phyloP scores from a whole-genome alignment of 2,113 vertebrate species.

The Planiliza haematocheilus region DNA sequence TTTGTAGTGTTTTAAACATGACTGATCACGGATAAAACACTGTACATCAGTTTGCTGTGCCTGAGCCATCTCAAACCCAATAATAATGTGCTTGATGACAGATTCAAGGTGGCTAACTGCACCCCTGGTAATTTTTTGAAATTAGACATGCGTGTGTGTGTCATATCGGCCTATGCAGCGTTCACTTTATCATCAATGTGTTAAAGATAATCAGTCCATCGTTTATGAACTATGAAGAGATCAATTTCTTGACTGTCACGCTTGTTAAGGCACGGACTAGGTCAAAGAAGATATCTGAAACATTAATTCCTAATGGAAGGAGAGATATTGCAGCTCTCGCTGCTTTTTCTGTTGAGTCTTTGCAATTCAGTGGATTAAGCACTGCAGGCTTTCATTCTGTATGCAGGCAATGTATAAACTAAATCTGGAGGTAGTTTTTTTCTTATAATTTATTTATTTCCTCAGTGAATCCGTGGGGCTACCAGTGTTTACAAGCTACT shows the following conservation, averaged over 20 bases:
- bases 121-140: slow-evolving; percentile 40
- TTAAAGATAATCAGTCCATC: slow-evolving; percentile 45
- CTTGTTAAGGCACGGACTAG: slow-evolving; percentile 43
- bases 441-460: slow-evolving; percentile 34
- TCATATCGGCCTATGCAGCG: not conserved
- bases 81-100: slow-evolving; percentile 10
- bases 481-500: slow-evolving; percentile 39
- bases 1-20: too few species aligned
- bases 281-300: slow-evolving; percentile 38
- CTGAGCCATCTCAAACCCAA: slow-evolving; percentile 27
- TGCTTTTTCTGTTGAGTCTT: slow-evolving; percentile 5
- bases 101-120: slow-evolving; percentile 43
- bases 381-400: slow-evolving; percentile 11
- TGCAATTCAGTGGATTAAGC: not conserved
- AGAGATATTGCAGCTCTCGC: slow-evolving; percentile 9
- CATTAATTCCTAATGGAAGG: slow-evolving; percentile 25
- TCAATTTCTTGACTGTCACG: slow-evolving; percentile 50
- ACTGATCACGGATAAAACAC: too few species aligned
- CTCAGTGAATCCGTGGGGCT: not conserved
- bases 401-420: slow-evolving; percentile 14
- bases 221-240: slow-evolving; percentile 21
- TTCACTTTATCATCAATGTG: slow-evolving; percentile 26
- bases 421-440: slow-evolving; percentile 36
- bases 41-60: too few species aligned
- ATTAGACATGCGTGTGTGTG: too few species aligned